phyloP scores from a whole-genome alignment of 2,113 vertebrate species.

The Forbesichthys papilliferus region DNA sequence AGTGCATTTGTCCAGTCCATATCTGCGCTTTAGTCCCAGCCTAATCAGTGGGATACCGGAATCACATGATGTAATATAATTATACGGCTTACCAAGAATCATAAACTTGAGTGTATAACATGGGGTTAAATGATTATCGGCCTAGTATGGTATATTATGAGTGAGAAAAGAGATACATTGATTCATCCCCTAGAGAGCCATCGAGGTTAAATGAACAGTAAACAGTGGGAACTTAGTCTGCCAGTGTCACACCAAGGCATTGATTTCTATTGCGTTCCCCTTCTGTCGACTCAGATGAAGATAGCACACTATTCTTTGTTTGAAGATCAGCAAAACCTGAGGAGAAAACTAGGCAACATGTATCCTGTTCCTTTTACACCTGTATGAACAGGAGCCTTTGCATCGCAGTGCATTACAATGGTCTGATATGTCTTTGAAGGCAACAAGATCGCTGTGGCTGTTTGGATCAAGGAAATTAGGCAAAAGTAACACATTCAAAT shows the following conservation, averaged over 20 bases:
- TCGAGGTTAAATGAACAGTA: constrained; percentile 33
- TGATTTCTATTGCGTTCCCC: too few relatives aligned
- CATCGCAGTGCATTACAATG: background rate
- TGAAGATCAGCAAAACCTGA: too few relatives aligned
- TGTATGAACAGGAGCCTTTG: background rate
- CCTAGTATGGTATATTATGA: background rate
- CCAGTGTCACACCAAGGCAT: too few relatives aligned
- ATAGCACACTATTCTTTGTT: background rate
- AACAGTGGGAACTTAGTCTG: constrained; percentile 6
- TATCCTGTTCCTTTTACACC: too few relatives aligned
- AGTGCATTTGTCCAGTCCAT: background rate
- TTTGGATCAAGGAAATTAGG: background rate
- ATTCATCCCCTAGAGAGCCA: constrained; percentile 10
- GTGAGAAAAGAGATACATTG: background rate
- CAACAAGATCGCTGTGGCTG: background rate
- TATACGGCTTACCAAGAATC: too few relatives aligned
- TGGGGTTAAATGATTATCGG: too few relatives aligned
- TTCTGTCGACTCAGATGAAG: too few relatives aligned
- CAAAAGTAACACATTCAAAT: background rate
- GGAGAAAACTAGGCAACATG: too few relatives aligned
- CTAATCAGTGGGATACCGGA: background rate
- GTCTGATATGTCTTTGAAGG: background rate
- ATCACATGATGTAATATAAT: background rate
- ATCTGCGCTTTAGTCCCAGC: background rate
- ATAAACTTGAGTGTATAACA: too few relatives aligned